phyloP scores from a whole-genome alignment of 2,797 vertebrate species.

The Nothura maculosa region DNA sequence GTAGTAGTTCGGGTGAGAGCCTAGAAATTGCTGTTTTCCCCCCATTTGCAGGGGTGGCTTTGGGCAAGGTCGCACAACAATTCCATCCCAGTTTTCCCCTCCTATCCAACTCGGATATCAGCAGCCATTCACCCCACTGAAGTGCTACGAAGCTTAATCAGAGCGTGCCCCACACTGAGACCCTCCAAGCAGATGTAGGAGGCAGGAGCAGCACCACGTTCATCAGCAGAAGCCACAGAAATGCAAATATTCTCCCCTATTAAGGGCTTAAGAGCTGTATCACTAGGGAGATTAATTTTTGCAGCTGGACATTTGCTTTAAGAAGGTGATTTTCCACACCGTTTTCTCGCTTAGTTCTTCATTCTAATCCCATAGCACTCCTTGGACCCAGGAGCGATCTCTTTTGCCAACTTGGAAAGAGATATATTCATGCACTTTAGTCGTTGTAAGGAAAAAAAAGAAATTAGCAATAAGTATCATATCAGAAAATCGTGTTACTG shows the following conservation, averaged over 20 bases:
- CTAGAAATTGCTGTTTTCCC: neutral
- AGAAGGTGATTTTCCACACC: constrained; percentile 41
- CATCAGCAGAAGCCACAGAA: neutral
- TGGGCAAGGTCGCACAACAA: neutral
- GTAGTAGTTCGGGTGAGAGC: neutral
- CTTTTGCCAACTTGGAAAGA: neutral
- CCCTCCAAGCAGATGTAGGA: neutral
- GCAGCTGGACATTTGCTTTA: constrained; percentile 56
- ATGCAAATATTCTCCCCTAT: constrained; percentile 25
- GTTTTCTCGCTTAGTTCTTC: constrained; percentile 45
- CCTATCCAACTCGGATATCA: neutral
- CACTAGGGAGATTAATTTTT: constrained; percentile 69
- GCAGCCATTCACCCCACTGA: neutral
- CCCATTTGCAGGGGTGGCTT: neutral
- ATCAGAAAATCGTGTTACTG: neutral
- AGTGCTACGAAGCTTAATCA: neutral
- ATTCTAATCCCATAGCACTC: constrained; percentile 6
- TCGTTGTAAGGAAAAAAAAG: too few relatives aligned
- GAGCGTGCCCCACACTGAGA: neutral
- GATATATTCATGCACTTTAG: neutral
- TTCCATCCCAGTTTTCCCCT: neutral
- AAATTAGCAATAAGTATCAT: neutral
- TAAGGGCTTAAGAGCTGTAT: constrained; percentile 41
- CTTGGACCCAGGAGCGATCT: neutral
- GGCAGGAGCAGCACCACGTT: neutral